Evolutionary conservation across 1,140 invertebrate genomes (phyloP), one percentile per base, ranked within the genome.

Genomic region (Caerostris darwini): DNA sequence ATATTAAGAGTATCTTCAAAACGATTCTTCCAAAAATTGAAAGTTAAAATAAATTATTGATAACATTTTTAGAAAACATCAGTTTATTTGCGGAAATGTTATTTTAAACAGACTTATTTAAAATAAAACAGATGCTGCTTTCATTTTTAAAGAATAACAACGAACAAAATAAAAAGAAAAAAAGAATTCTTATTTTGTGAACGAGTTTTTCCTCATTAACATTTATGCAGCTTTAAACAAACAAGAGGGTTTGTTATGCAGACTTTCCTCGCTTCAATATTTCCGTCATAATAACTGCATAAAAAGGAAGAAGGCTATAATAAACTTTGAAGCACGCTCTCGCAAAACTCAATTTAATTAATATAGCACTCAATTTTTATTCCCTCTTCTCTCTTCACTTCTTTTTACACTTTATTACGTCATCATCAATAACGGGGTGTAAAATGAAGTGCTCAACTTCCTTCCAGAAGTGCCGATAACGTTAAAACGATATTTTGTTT

Each of bases 391-490:
- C 57, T 57, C 56, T 57, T 19, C 17, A 50, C 34, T 81, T 82
- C 54, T 82, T 56, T 83, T 83, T n/a, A 56, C 56, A 83, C 54
- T 83, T 57, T n/a, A 83, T 83, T 54, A 83, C 56, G 82, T 83
- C 82, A 83, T 83, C 19, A 83, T 83, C 82, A 56, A 83, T 83
- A 83, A 83, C 54, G 19, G 56, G 56, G 56, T 83, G 82, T 83
- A 83, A 83, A 83, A 83, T 83, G 82, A 19, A 83, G 82, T 83
- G 1, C 82, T 83, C 14, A 57, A 83, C 34, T 53, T 56, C 82
- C 54, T 83, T 58, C n/a, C 57, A 83, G 34, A 83, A 83, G 82
- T 57, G 82, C 82, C 54, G 82, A 83, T 83, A 83, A 83, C 54
- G 82, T 12, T 34, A 58, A 83, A 83, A 57, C 54, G 54, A 81